These are phyloP conservation scores for Rousettus leschenaultii DNA, from an alignment of 2,113 vertebrate genomes.

Conservation along the genomic window DNA sequence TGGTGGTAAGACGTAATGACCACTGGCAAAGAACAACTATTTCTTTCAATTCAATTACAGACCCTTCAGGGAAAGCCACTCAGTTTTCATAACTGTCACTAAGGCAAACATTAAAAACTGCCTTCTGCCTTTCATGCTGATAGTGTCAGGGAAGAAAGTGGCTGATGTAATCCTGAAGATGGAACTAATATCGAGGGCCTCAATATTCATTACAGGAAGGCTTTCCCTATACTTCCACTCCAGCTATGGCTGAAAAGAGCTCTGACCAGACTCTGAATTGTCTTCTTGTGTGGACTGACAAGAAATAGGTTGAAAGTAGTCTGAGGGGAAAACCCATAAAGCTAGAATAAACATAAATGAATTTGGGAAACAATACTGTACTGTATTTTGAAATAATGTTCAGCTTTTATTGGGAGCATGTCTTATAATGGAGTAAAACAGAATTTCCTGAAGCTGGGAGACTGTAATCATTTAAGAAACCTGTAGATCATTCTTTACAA, in stretches of 20 bases:
- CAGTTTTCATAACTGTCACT: conserved; percentile 45
- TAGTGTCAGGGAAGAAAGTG: neutral
- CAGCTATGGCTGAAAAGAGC: neutral
- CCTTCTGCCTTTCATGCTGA: neutral
- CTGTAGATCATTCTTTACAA: neutral
- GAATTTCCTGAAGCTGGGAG: conserved; percentile 49
- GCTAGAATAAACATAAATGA: neutral
- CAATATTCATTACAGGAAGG: neutral
- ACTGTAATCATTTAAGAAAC: neutral
- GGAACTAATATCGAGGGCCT: neutral
- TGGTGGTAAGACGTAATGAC: neutral
- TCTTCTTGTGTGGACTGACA: neutral
- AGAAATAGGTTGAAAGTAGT: neutral
- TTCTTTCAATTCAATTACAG: conserved; percentile 11
- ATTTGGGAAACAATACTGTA: neutral
- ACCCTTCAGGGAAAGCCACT: conserved; percentile 4
- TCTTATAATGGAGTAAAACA: conserved; percentile 38
- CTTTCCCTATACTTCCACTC: neutral
- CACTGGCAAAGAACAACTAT: conserved; percentile 17
- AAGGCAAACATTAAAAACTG: conserved; percentile 14
- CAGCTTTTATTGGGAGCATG: conserved; percentile 37
- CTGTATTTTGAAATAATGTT: conserved; percentile 43
- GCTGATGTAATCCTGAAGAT: conserved; percentile 30
- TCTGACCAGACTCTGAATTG: neutral
- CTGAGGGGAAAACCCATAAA: neutral